Evolutionary conservation across 1,140 invertebrate genomes (phyloP).

Genomic region (Rhopalosiphum maidis): DNA sequence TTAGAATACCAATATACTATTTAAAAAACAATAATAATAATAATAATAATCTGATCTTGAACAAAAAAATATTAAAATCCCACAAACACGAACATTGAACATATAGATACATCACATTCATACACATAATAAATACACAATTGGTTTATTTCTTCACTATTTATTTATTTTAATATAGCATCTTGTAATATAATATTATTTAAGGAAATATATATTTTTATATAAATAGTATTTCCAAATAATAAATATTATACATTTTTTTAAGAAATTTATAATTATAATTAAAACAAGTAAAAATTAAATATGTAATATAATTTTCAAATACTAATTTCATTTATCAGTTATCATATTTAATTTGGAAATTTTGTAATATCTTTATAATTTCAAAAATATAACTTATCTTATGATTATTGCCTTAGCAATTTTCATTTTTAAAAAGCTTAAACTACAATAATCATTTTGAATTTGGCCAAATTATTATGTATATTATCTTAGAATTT

Average conservation of each 20-base stretch:
- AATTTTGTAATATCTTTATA: neutral
- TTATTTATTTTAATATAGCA: too few species aligned
- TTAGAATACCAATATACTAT: constrained; percentile 27
- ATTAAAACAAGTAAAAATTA: too few species aligned
- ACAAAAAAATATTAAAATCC: neutral
- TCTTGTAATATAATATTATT: too few species aligned
- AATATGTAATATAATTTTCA: too few species aligned
- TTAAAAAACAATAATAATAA: constrained; percentile 1
- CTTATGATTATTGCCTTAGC: neutral
- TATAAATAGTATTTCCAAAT: too few species aligned
- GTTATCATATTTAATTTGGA: too few species aligned
- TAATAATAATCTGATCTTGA: constrained; percentile 27
- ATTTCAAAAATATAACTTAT: neutral
- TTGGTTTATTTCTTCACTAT: neutral
- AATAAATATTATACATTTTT: too few species aligned
- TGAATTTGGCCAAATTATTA: neutral
- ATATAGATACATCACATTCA: neutral
- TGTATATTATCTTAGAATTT: neutral
- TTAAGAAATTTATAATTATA: too few species aligned
- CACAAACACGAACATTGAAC: neutral
- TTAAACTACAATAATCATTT: neutral
- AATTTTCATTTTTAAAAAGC: neutral
- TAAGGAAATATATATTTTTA: too few species aligned
- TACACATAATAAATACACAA: neutral
- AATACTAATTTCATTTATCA: too few species aligned